These are phyloP conservation scores for Sinhomidia bicolor DNA, from an alignment of 2,888 invertebrate species.

Conservation along the genomic window DNA sequence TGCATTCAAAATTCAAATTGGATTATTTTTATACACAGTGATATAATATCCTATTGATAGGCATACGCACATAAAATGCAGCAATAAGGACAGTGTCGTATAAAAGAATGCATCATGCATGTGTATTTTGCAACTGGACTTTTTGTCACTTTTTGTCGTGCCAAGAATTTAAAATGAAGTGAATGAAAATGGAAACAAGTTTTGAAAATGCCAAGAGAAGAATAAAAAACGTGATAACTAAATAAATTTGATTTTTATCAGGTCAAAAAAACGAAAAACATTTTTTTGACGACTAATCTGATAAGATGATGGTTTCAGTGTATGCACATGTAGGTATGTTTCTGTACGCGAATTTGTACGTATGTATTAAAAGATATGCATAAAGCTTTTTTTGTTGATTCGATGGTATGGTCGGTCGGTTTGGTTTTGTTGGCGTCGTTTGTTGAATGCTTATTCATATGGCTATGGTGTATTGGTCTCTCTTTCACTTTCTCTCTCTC, in stretches of 20 bases:
- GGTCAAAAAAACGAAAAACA: background rate
- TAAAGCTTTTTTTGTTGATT: slow-evolving; percentile 44
- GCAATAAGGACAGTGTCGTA: background rate
- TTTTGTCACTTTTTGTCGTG: background rate
- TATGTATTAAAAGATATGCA: slow-evolving; percentile 19
- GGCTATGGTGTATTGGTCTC: slow-evolving; percentile 23
- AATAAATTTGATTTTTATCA: slow-evolving; percentile 57
- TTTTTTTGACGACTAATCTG: background rate
- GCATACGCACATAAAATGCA: too few relatives aligned
- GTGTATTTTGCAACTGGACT: background rate
- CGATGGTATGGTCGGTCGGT: slow-evolving; percentile 42
- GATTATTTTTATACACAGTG: too few relatives aligned
- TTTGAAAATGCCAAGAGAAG: too few relatives aligned
- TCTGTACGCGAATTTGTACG: background rate
- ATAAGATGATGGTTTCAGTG: background rate
- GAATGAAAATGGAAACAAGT: background rate
- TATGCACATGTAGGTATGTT: background rate
- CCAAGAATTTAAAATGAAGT: background rate
- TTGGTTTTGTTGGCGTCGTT: slow-evolving; percentile 68
- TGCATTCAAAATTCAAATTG: slow-evolving; percentile 40
- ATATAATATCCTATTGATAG: too few relatives aligned
- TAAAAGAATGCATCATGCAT: background rate
- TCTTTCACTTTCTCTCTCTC: slow-evolving; percentile 7
- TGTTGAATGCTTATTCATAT: slow-evolving; percentile 46
- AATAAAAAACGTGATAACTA: background rate